These are phyloP conservation scores for Melieria omissa DNA, from an alignment of 2,888 invertebrate genomes.

Conservation along the genomic window DNA sequence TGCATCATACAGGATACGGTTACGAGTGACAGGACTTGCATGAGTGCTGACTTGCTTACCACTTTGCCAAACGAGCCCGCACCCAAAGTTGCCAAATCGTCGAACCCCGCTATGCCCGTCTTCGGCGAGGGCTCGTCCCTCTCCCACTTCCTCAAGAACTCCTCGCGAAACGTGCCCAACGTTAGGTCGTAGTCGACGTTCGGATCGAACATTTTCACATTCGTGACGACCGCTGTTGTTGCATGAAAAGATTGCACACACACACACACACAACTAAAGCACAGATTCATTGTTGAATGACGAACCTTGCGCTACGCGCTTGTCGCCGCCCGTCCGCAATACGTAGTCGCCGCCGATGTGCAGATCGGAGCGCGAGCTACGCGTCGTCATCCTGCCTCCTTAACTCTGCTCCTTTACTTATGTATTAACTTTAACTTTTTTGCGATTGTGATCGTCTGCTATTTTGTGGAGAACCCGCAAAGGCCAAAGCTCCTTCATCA, in stretches of 20 bases:
- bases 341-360: background rate
- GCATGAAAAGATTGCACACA: background rate
- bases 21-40: no score
- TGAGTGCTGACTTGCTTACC: slow-evolving; percentile 60
- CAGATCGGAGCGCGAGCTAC: background rate
- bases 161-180: slow-evolving; percentile 69
- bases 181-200: slow-evolving; percentile 61
- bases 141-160: slow-evolving; percentile 71
- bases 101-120: slow-evolving; percentile 72
- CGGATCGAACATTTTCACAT: slow-evolving; percentile 45
- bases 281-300: background rate
- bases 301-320: no score
- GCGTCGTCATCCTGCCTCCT: background rate
- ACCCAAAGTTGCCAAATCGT: slow-evolving; percentile 81
- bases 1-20: no score
- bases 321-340: no score
- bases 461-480: background rate
- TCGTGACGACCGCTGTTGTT: no score
- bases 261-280: background rate
- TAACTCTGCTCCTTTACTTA: background rate
- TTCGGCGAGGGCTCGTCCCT: slow-evolving; percentile 52
- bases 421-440: background rate
- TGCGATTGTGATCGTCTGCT: background rate
- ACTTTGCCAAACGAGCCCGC: slow-evolving; percentile 93
- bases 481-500: background rate